Base-by-base conservation (phyloP, 2,113 vertebrate species). In the Protobothrops flavoviridis region DNA sequence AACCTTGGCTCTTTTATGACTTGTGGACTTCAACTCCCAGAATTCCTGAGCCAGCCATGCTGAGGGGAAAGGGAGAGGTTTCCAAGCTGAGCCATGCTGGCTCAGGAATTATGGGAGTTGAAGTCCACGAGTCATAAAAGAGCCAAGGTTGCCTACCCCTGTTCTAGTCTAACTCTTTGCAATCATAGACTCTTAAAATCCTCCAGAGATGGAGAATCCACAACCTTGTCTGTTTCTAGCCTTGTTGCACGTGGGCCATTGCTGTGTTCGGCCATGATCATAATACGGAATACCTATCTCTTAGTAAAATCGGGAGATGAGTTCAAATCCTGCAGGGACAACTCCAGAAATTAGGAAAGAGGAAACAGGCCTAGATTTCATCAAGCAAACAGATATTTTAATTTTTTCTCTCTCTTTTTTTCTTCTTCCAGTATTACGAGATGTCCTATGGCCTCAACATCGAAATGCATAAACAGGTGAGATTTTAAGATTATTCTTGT, bases 401-500 rank as follows among this genome's bases (percentile, higher is more conserved):
- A 50, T 87, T 24, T 7, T 50, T 0, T 5, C 13, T 87, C 23
- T 50, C 0, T 48, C 1, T 24, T 2, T 87, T 45, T 11, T 45
- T 48, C n/a, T 52, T 13, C 21, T 39, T 90, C 0, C 96, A 99
- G 99, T 99, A 99, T 96, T 99, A 99, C 17, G 99, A 99, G 98
- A 99, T 99, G 99, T 99, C 99, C 92, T 99, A 99, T 0, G 99
- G 99, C 88, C 97, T 99, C 95, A 99, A 99, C 91, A 99, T 99
- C 69, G 99, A 99, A 97, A 99, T 99, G 99, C 99, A 99, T 98
- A 99, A 99, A 97, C 99, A 99, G 99, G 99, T 99, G 96, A 89
- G 96, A 64, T 29, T 26, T 45, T 43, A 39, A 81, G 2, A 9
- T 39, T 8, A 39, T 81, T 39, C 15, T 81, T 3, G n/a, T 81